Evolutionary conservation across 2,113 vertebrate genomes (phyloP).

Genomic region (Lophura nycthemera): DNA sequence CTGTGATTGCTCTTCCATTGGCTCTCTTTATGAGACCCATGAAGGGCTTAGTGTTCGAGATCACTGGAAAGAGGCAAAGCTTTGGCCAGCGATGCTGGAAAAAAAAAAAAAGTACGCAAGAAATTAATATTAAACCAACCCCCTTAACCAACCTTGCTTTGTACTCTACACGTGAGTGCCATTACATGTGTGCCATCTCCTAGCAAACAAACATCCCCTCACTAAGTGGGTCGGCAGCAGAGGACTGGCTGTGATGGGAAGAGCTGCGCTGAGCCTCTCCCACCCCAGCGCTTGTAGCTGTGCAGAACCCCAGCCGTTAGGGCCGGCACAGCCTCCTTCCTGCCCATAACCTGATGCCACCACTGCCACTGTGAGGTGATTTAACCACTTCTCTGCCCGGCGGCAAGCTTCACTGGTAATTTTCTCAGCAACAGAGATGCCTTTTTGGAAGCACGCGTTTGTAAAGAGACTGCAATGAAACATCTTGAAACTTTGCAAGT

Average conservation of each 20-base stretch:
- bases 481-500: not conserved
- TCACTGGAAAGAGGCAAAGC: not conserved
- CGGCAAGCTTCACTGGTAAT: not conserved
- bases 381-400: constrained; percentile 9
- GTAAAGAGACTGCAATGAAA: not conserved
- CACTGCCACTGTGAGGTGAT: not conserved
- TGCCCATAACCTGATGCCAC: not conserved
- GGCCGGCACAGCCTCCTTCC: not conserved
- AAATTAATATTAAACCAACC: not conserved
- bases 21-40: not conserved
- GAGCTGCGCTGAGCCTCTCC: not conserved
- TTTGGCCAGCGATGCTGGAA: not conserved
- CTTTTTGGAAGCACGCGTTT: not conserved
- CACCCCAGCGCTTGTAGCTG: not conserved
- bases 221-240: not conserved
- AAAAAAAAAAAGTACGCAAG: not conserved
- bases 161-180: fast-evolving
- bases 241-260: not conserved
- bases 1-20: not conserved
- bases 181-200: not conserved
- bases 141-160: not conserved
- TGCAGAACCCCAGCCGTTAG: not conserved
- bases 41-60: not conserved
- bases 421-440: not conserved
- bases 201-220: fast-evolving